Evolutionary conservation across 1,140 invertebrate genomes (phyloP).

Genomic region (Papilio glaucus): DNA sequence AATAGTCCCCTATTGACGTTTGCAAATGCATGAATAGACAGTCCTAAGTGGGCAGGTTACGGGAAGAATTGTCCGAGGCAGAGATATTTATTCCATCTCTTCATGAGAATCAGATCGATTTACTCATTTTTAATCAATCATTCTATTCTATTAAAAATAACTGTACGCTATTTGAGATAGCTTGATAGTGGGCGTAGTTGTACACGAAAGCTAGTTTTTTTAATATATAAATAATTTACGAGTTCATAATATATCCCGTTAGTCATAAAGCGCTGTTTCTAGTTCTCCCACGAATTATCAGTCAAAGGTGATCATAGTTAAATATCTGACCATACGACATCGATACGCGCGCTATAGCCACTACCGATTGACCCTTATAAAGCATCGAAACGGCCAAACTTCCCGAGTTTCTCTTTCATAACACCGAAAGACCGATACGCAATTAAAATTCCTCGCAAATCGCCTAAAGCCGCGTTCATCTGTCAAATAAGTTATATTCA

Average conservation of each 20-base stretch:
- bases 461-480: conserved; percentile 39
- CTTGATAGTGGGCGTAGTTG: not conserved
- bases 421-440: conserved; percentile 39
- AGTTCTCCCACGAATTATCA: not conserved
- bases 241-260: too few relatives aligned
- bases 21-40: too few relatives aligned
- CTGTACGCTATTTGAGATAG: too few relatives aligned
- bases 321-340: conserved; percentile 13
- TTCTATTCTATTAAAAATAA: too few relatives aligned
- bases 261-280: not conserved
- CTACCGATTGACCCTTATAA: conserved; percentile 23
- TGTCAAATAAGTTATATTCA: conserved; percentile 54
- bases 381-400: conserved; percentile 36
- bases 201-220: not conserved
- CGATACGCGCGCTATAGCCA: not conserved
- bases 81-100: too few relatives aligned
- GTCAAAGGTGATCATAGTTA: not conserved
- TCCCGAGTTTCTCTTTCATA: conserved; percentile 44
- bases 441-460: conserved; percentile 59
- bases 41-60: too few relatives aligned
- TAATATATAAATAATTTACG: too few relatives aligned
- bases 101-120: too few relatives aligned
- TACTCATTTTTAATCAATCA: too few relatives aligned
- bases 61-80: too few relatives aligned
- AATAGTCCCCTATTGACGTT: too few relatives aligned